Evolutionary conservation across 2,888 invertebrate genomes (phyloP), one percentile per base, ranked within the genome.

Genomic region (Meiosimyza decipiens): DNA sequence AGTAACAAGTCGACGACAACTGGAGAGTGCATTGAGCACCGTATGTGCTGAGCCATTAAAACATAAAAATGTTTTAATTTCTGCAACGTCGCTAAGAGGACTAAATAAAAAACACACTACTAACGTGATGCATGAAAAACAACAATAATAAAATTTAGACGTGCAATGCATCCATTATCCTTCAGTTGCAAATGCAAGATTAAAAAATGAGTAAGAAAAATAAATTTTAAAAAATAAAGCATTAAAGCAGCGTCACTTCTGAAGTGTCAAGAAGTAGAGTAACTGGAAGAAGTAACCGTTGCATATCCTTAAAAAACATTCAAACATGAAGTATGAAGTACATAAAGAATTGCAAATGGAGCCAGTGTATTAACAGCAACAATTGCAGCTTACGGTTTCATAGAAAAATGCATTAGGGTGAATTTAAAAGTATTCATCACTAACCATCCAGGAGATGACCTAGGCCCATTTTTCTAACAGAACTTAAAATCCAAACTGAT

Each of bases 141-240:
- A 49, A 16, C n/a, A 69, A 59, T 11, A 66, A 55, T 50, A 59
- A 60, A 69, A 69, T 62, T 52, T 51, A 28, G 60, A 62, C 40
- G 6, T 40, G 40, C 40, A 40, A 7, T 40, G 64, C 68, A 71
- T 64, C 74, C 71, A 71, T 73, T 72, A 71, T 72, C 60, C 74
- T 73, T 62, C 68, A 71, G 64, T 71, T 74, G 68, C 62, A 70
- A 52, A 70, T 62, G 55, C 33, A 16, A 47, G 40, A 49, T 40
- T 40, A 22, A 55, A 49, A 67, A 55, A 67, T 15, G 47, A 40
- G 33, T 6, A 40, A 54, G 22, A n/a, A 6, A 66, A 54, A 40
- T n/a, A 33, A 62, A 65, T 52, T 7, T 3, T 3, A 18, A 59
- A 59, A 28, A 22, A 18, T 12, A 18, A 18, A 7, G 28, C 12